Evolutionary conservation across 2,888 invertebrate species (phyloP).

Genomic region (Mayetiola destructor): DNA sequence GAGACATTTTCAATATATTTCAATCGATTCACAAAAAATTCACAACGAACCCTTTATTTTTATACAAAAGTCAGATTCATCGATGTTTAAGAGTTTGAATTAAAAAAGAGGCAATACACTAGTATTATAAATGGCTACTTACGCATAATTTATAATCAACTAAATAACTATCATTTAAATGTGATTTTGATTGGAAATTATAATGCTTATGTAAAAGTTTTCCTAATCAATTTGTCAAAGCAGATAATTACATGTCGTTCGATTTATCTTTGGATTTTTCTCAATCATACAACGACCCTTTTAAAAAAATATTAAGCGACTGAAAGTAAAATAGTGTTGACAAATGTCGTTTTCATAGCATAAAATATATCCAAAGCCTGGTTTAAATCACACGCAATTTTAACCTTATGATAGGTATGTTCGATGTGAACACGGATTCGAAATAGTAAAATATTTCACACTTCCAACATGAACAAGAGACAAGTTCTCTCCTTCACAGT

Average conservation of each 20-base stretch:
- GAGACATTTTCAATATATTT: no score
- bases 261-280: background rate
- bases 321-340: constrained; percentile 1
- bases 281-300: background rate
- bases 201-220: background rate
- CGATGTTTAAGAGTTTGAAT: no score
- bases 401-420: no score
- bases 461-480: background rate
- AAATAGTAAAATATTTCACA: background rate
- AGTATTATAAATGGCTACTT: no score
- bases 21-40: no score
- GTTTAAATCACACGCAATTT: no score
- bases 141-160: background rate
- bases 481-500: no score
- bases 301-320: constrained; percentile 2
- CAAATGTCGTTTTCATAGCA: background rate
- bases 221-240: background rate
- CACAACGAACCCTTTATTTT: no score
- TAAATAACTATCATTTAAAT: background rate
- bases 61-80: no score
- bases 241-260: background rate
- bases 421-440: background rate
- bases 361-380: background rate
- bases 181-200: background rate
- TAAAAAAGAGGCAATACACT: no score